Percentiles rank a stretch among this genome's conserved stretches.
Evolutionary conservation across 1,140 invertebrate genomes (phyloP).

Genomic region (Dreissena polymorpha): DNA sequence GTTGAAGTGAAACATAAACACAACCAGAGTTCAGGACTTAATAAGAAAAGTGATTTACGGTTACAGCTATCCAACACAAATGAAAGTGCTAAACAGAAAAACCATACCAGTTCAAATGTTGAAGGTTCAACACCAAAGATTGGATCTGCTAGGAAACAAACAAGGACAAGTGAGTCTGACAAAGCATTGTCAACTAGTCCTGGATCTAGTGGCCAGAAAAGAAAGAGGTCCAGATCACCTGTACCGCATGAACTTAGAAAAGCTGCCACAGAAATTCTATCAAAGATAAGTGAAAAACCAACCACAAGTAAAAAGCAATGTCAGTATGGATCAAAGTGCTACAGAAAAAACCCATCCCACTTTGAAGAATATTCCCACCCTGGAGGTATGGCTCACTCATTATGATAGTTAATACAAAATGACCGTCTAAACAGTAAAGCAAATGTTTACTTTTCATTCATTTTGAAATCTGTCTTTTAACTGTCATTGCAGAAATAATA

Average conservation of each 20-base stretch:
- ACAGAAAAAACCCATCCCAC: constrained; percentile 72
- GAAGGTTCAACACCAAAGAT: neutral
- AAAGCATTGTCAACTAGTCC: neutral
- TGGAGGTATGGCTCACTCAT: constrained; percentile 31
- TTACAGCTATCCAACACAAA: neutral
- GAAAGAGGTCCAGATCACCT: constrained; percentile 28
- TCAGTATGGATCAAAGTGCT: constrained; percentile 70
- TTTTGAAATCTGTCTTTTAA: neutral
- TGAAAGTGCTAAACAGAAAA: neutral
- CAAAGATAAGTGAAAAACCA: constrained; percentile 10
- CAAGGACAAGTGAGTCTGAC: neutral
- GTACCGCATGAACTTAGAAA: constrained; percentile 41
- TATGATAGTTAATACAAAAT: neutral
- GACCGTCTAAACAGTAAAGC: neutral
- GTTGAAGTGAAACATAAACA: neutral
- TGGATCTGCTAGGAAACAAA: neutral
- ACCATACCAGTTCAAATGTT: neutral
- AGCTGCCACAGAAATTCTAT: constrained; percentile 41
- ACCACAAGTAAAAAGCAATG: constrained; percentile 56
- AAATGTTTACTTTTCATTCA: neutral
- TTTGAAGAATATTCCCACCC: constrained; percentile 67
- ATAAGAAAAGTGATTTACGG: neutral
- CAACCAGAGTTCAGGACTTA: neutral
- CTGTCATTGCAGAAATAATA: neutral
- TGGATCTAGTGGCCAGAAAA: constrained; percentile 8